A percentile compares a stretch with the other conserved stretches of the same genome.
phyloP scores from a whole-genome alignment of 2,888 invertebrate species.

The Rhagonycha fulva region DNA sequence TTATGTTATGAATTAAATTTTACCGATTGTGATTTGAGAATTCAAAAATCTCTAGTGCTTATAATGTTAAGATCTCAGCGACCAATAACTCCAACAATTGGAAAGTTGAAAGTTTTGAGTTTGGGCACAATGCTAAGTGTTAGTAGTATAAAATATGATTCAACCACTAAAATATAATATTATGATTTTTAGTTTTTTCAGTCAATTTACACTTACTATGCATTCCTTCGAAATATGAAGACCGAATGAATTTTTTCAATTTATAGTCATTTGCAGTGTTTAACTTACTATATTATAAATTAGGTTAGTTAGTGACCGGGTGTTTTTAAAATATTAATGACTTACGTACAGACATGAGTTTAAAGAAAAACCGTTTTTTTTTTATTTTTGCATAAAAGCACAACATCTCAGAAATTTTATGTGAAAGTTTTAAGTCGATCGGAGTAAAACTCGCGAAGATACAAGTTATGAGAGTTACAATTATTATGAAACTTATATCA shows the following conservation, averaged over 20 bases:
- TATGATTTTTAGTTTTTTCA: not conserved
- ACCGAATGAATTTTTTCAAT: not conserved
- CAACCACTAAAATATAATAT: not conserved
- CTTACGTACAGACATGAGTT: too few relatives aligned
- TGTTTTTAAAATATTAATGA: too few relatives aligned
- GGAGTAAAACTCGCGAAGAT: too few relatives aligned
- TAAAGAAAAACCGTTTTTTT: too few relatives aligned
- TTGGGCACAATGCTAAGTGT: not conserved
- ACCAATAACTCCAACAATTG: not conserved
- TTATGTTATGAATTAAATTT: not conserved
- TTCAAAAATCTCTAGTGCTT: not conserved
- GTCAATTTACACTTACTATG: not conserved
- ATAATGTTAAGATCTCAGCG: not conserved
- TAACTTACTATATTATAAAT: too few relatives aligned
- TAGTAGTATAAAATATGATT: not conserved
- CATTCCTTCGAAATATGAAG: not conserved
- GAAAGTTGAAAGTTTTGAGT: not conserved
- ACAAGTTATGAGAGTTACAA: too few relatives aligned
- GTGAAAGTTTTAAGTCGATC: too few relatives aligned
- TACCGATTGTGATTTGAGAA: not conserved
- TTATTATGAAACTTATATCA: too few relatives aligned
- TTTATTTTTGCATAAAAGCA: too few relatives aligned
- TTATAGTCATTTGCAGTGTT: too few relatives aligned
- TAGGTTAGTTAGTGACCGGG: too few relatives aligned
- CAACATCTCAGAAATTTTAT: too few relatives aligned